Conservation (phyloP, 2,113 vertebrate species). For the Ameiurus melas region DNA sequence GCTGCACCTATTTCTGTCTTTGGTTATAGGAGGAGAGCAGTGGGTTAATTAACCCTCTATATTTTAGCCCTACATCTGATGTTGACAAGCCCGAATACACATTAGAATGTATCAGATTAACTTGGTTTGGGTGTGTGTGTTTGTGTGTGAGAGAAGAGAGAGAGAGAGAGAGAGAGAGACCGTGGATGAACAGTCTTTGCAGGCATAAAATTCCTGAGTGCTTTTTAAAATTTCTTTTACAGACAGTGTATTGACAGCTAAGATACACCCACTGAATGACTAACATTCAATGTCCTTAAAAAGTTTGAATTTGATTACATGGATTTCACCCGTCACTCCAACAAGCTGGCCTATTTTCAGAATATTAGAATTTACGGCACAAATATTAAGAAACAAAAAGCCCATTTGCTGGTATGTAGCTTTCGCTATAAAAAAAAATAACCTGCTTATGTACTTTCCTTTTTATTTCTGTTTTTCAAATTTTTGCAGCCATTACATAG, state of each 20-base stretch:
- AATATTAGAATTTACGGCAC: neutral
- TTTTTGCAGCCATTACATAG: neutral
- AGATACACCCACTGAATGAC: constrained; percentile 29
- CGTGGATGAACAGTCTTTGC: constrained; percentile 16
- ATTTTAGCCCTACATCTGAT: too few species aligned
- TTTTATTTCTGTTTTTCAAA: neutral
- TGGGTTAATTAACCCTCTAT: too few species aligned
- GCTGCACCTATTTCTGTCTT: too few species aligned
- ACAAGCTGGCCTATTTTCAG: neutral
- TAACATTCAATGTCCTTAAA: constrained; percentile 32
- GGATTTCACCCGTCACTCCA: constrained; percentile 38
- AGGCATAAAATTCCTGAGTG: constrained; percentile 23
- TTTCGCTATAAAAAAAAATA: neutral
- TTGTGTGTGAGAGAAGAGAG: neutral
- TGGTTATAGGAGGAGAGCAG: too few species aligned
- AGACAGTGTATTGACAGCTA: constrained; percentile 22
- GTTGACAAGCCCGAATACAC: neutral
- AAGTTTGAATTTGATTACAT: constrained; percentile 41
- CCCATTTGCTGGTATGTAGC: neutral
- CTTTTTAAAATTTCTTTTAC: neutral
- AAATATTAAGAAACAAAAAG: neutral
- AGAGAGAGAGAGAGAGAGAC: neutral
- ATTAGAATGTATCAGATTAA: neutral
- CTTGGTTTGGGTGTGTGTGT: constrained; percentile 2
- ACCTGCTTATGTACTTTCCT: neutral